phyloP scores from a whole-genome alignment of 2,113 vertebrate genomes.

The Monopterus albus region DNA sequence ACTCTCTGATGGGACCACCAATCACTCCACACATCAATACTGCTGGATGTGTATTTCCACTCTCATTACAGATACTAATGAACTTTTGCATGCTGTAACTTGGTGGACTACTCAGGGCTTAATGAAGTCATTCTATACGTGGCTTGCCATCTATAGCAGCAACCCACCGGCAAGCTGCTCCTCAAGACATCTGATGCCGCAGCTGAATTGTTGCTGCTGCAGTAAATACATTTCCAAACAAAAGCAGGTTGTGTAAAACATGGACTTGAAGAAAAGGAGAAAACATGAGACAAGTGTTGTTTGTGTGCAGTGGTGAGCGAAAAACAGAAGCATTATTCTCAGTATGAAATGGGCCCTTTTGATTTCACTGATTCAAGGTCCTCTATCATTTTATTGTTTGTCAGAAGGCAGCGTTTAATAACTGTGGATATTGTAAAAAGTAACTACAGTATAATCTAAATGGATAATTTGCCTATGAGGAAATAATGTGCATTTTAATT shows the following conservation, averaged over 20 bases:
- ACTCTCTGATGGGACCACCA: background rate
- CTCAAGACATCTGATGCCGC: slow-evolving; percentile 30
- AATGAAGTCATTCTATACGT: slow-evolving; percentile 44
- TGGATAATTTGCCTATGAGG: background rate
- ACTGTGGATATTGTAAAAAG: background rate
- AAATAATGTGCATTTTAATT: no score
- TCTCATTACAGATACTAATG: slow-evolving; percentile 40
- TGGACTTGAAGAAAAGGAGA: background rate
- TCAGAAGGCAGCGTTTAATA: background rate
- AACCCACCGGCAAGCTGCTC: slow-evolving; percentile 15
- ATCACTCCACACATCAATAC: slow-evolving; percentile 35
- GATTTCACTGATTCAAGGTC: background rate
- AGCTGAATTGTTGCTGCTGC: slow-evolving; percentile 15
- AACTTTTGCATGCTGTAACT: slow-evolving; percentile 14
- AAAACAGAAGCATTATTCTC: no score
- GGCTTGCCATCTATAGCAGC: slow-evolving; percentile 21
- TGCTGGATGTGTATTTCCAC: slow-evolving; percentile 10
- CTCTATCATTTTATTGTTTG: background rate
- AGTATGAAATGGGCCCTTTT: background rate
- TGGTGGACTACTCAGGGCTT: slow-evolving; percentile 1
- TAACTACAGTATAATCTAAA: no score
- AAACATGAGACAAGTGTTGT: no score
- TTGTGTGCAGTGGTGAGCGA: no score
- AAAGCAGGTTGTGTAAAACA: slow-evolving; percentile 16
- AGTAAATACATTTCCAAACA: slow-evolving; percentile 26